These are phyloP conservation scores for Acridotheres tristis DNA, from an alignment of 2,797 vertebrate genomes.

Conservation along the genomic window DNA sequence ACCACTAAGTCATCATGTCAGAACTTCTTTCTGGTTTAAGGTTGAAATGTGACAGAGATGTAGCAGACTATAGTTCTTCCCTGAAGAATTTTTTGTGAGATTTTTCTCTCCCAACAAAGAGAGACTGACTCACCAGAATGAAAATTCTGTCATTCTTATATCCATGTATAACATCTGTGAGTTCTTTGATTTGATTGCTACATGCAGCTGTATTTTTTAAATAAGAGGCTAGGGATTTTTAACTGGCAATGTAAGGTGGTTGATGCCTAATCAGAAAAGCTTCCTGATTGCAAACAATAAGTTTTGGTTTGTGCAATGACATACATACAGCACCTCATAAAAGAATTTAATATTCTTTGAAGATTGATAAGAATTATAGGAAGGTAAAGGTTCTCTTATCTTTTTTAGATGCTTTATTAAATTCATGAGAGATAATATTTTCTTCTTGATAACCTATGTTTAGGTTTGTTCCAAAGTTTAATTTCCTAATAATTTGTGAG, in stretches of 20 bases:
- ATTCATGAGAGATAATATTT: constrained; percentile 22
- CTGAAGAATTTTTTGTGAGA: neutral
- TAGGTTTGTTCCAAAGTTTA: constrained; percentile 47
- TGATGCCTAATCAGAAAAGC: neutral
- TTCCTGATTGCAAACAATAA: neutral
- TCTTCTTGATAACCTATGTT: constrained; percentile 43
- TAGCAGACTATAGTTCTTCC: neutral
- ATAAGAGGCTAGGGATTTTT: neutral
- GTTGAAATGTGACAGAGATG: neutral
- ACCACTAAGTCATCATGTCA: neutral
- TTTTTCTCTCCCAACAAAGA: neutral
- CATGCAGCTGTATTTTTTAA: neutral
- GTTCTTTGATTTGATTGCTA: neutral
- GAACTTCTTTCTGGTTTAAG: neutral
- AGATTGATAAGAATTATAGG: constrained; percentile 57
- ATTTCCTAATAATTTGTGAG: constrained; percentile 45
- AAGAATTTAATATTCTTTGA: constrained; percentile 56
- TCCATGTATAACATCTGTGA: neutral
- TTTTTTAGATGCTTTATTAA: constrained; percentile 52
- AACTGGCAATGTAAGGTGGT: neutral
- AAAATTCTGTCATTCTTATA: neutral
- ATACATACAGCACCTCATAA: neutral
- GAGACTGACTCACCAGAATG: neutral
- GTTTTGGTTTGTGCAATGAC: neutral
- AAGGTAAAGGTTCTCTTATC: constrained; percentile 32